Percentiles rank a stretch among this genome's conserved stretches.
These are phyloP conservation scores for Dione vanillae DNA, from an alignment of 2,888 invertebrate genomes.

Conservation along the genomic window DNA sequence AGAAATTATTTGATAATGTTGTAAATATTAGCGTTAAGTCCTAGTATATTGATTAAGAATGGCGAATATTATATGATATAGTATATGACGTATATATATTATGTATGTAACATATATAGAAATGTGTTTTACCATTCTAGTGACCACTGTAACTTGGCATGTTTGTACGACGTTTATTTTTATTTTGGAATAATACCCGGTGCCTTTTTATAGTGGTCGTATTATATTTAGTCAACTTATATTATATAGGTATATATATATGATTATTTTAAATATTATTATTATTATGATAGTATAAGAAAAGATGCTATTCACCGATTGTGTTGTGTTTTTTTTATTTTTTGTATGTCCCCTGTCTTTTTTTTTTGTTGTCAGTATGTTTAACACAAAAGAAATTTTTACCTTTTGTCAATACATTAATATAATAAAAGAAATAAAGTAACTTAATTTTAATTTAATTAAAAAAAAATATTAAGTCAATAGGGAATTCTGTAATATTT, in stretches of 20 bases:
- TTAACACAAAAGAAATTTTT: too few relatives aligned
- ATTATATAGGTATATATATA: constrained; percentile 2
- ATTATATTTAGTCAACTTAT: constrained; percentile 63
- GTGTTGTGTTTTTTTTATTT: constrained; percentile 62
- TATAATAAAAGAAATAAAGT: too few relatives aligned
- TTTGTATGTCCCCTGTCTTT: not conserved
- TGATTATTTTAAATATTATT: constrained; percentile 59
- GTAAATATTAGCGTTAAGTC: constrained; percentile 59
- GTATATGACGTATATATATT: constrained; percentile 68
- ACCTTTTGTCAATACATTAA: too few relatives aligned
- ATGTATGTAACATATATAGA: constrained; percentile 75
- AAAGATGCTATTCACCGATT: constrained; percentile 69
- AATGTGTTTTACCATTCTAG: constrained; percentile 73
- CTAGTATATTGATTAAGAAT: not conserved
- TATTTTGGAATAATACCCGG: constrained; percentile 31
- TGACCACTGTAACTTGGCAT: constrained; percentile 53
- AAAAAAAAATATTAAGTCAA: too few relatives aligned
- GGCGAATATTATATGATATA: constrained; percentile 44
- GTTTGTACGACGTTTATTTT: constrained; percentile 34
- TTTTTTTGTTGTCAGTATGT: not conserved
- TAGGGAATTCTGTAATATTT: too few relatives aligned
- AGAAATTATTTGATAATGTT: constrained; percentile 43
- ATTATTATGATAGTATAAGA: constrained; percentile 68
- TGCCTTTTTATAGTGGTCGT: constrained; percentile 59
- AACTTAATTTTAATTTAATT: too few relatives aligned